These are phyloP conservation scores for Crossaster papposus DNA, from an alignment of 53 echinoderm and acorn worm genomes.

Conservation along the genomic window DNA sequence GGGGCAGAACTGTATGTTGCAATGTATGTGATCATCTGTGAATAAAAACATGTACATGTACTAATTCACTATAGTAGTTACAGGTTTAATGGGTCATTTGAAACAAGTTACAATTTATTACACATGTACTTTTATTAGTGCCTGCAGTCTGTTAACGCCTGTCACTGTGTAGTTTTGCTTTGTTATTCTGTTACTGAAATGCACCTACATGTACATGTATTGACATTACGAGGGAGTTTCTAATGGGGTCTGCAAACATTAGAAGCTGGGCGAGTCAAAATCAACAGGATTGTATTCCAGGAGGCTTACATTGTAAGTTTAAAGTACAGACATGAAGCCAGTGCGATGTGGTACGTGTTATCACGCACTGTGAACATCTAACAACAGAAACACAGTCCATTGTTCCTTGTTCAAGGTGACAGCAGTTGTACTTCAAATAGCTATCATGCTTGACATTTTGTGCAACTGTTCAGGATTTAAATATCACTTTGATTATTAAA, in stretches of 20 bases:
- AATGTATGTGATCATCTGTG: no score
- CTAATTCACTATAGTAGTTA: background rate
- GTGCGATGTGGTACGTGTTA: background rate
- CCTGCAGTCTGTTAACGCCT: background rate
- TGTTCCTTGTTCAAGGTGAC: no score
- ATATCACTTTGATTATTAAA: no score
- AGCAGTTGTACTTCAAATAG: no score
- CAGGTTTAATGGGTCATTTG: background rate
- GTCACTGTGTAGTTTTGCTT: background rate
- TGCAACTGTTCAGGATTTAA: no score
- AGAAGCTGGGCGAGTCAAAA: background rate
- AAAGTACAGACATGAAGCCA: background rate
- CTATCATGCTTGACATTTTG: no score
- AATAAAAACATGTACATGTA: background rate
- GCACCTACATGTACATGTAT: no score
- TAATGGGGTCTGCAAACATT: background rate
- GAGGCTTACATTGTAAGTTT: background rate
- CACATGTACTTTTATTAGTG: background rate
- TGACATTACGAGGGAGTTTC: constrained; percentile 47
- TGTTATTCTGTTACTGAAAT: background rate
- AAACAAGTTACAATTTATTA: no score
- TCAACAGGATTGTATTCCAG: background rate
- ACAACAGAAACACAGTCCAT: no score
- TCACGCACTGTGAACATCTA: background rate
- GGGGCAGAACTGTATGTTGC: no score